Conservation (phyloP, 2,113 vertebrate species). For the Heterotilapia buettikoferi region DNA sequence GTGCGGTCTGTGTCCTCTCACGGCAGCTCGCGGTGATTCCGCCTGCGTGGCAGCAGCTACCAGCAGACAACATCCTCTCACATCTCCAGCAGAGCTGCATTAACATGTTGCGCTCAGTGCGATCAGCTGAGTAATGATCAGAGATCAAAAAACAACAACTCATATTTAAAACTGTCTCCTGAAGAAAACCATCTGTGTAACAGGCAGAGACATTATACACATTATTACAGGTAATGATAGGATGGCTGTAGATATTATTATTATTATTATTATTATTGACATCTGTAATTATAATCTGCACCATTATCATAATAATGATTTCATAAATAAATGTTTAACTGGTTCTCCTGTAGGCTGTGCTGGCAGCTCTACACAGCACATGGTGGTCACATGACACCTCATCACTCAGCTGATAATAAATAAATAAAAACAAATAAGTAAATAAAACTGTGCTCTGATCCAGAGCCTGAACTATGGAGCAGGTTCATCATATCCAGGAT, state of each 20-base stretch:
- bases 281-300: accelerated
- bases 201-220: background rate
- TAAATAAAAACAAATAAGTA: background rate
- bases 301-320: accelerated
- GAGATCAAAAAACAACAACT: background rate
- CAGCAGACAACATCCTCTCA: background rate
- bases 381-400: background rate
- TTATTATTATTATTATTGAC: background rate
- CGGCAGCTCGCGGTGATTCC: background rate
- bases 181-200: background rate
- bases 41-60: accelerated
- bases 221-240: background rate
- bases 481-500: accelerated
- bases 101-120: accelerated
- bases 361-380: background rate
- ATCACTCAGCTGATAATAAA: background rate
- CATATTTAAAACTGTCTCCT: background rate
- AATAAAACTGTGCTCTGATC: background rate
- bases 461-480: background rate
- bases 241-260: background rate
- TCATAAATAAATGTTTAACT: background rate
- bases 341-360: background rate
- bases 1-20: accelerated
- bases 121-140: accelerated
- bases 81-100: background rate